These are phyloP conservation scores for Pangasius djambal DNA, from an alignment of 2,797 vertebrate species.

Conservation along the genomic window DNA sequence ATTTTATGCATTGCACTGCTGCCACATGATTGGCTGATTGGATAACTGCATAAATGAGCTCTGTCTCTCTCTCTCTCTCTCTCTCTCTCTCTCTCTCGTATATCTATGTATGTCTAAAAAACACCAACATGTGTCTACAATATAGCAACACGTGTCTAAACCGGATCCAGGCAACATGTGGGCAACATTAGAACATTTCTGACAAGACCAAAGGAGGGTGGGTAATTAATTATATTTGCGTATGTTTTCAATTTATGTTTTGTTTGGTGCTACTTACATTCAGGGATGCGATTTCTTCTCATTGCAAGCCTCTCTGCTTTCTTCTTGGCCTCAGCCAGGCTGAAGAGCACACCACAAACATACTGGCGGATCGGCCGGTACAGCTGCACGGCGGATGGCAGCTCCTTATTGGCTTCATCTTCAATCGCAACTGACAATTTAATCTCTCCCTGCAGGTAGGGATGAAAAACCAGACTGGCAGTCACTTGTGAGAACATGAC, in stretches of 20 bases:
- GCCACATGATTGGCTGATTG: too few species aligned
- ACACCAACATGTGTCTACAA: background rate
- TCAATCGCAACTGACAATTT: constrained; percentile 95
- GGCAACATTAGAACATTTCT: background rate
- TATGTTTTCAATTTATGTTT: background rate
- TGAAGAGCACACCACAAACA: constrained; percentile 97
- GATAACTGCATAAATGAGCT: too few species aligned
- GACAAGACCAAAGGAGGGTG: background rate
- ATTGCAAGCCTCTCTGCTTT: constrained; percentile 91
- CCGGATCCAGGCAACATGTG: background rate
- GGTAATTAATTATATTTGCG: background rate
- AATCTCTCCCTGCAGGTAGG: constrained; percentile 85
- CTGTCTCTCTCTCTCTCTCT: too few species aligned
- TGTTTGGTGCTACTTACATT: constrained; percentile 73
- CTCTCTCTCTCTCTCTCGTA: too few species aligned
- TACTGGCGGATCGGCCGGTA: constrained; percentile 93
- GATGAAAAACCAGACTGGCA: background rate
- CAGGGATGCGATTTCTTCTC: constrained; percentile 90
- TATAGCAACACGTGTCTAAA: background rate
- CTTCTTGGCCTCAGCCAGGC: constrained; percentile 92
- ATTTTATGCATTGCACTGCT: too few species aligned
- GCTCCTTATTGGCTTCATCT: constrained; percentile 96
- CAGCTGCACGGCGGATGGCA: constrained; percentile 92
- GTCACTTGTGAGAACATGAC: background rate
- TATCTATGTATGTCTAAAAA: background rate